Base-by-base conservation (phyloP, 2,797 vertebrate species). In the Sebastes iracundus region DNA sequence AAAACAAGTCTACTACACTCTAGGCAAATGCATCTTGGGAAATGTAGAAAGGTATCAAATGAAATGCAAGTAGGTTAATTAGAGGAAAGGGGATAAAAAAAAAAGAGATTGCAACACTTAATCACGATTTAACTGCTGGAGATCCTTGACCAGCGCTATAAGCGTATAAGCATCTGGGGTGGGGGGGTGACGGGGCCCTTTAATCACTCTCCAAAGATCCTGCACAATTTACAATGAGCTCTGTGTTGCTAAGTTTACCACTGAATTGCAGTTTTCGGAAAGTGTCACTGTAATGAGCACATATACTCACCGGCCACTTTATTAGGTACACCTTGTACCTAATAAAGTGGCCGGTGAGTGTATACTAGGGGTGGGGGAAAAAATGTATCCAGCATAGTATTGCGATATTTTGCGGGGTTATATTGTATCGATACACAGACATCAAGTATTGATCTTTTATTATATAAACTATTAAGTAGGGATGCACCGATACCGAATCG, bases 41-140 rank as follows among this genome's bases (percentile, higher is more conserved):
- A 84, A 82, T 82, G 53, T 88, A 62, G 20, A 85, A 64, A 75
- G 70, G 33, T 73, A 83, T 74, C 68, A 82, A 74, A 66, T 75
- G 11, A 72, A 86, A 72, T 52, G 72, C 58, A 69, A 72, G 67
- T 13, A 63, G 62, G 75, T 61, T 73, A 65, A 77, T 81, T 55
- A 74, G 22, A 58, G 55, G 14, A 18, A 55, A 55, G 38, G 58
- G 58, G 65, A 73, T 69, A 10, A 61, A 70, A 68, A 81, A 77
- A 46, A 46, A 46, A 25, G 20, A 32, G 16, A 86, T 86, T 79
- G 55, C 53, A 69, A 38, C 55, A 59, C 65, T 84, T 79, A 72
- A 87, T 83, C 80, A 72, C 72, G 58, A 49, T 83, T 80, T 75
- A 77, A 82, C 53, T 74, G 75, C 68, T 25, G 67, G 7, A 70